Conservation (phyloP, 2,888 invertebrate species). For the Pyrrhia umbra region DNA sequence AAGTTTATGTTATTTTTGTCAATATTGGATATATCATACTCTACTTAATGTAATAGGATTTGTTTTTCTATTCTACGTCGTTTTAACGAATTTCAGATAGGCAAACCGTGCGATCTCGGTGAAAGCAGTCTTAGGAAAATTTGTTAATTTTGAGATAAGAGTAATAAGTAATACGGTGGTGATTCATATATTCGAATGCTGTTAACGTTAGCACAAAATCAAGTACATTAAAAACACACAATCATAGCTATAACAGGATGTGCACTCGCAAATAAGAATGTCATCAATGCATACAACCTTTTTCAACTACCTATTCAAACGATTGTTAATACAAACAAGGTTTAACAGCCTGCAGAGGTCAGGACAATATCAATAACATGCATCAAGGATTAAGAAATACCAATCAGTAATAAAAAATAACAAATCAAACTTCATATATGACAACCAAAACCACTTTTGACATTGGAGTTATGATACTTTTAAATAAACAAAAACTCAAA, state of each 20-base stretch:
- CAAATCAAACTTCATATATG: conserved; percentile 16
- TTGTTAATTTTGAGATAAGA: conserved; percentile 7
- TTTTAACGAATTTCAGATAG: conserved; percentile 2
- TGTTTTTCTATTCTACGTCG: conserved; percentile 6
- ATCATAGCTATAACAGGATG: conserved; percentile 43
- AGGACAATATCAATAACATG: conserved; percentile 10
- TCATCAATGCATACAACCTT: conserved; percentile 33
- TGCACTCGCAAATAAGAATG: conserved; percentile 31
- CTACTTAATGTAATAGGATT: conserved; percentile 11
- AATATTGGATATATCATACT: conserved; percentile 25
- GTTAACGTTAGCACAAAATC: conserved; percentile 29
- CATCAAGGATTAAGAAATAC: conserved; percentile 2
- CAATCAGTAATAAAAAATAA: not conserved
- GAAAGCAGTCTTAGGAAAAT: not conserved
- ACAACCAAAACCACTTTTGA: not conserved
- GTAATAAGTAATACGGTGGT: not conserved
- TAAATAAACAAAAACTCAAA: conserved; percentile 19
- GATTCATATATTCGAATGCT: conserved; percentile 19
- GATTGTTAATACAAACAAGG: conserved; percentile 7
- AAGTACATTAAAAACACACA: conserved; percentile 32
- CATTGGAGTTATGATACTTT: too few species aligned
- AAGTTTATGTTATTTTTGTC: conserved; percentile 38
- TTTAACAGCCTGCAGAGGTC: conserved; percentile 17
- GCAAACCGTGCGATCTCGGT: conserved; percentile 6
- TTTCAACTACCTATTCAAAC: conserved; percentile 23